A percentile compares a stretch with the other conserved stretches of the same genome.
phyloP scores from a whole-genome alignment of 2,888 invertebrate genomes.

The Calameuta filiformis region DNA sequence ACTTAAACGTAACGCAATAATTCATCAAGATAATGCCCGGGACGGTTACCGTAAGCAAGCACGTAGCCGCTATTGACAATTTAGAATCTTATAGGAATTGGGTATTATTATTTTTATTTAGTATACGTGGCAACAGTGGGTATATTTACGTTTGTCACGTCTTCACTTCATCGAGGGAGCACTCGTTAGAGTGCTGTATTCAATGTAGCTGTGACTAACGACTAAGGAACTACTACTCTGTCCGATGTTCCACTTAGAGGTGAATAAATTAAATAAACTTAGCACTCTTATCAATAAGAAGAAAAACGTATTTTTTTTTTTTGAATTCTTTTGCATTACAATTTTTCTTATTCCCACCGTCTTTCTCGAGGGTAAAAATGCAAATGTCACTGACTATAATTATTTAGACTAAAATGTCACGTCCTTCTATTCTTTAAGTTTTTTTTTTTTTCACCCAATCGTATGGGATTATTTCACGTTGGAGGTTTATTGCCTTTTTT shows the following conservation, averaged over 20 bases:
- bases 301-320: neutral
- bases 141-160: neutral
- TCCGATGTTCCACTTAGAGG: no score
- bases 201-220: neutral
- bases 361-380: neutral
- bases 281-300: neutral
- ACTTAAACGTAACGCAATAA: conserved; percentile 23
- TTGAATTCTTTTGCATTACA: neutral
- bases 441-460: neutral
- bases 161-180: neutral
- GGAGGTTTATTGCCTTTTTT: neutral
- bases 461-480: neutral
- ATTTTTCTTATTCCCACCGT: neutral
- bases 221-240: neutral
- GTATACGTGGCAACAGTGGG: neutral
- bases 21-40: conserved; percentile 28
- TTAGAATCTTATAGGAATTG: neutral
- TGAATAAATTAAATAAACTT: neutral
- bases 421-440: neutral
- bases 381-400: neutral
- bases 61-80: neutral
- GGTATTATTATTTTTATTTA: neutral
- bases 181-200: no score
- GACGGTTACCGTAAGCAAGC: neutral
- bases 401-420: neutral